phyloP scores from a whole-genome alignment of 1,140 invertebrate species.

The Aphelenchoides fujianensis region DNA sequence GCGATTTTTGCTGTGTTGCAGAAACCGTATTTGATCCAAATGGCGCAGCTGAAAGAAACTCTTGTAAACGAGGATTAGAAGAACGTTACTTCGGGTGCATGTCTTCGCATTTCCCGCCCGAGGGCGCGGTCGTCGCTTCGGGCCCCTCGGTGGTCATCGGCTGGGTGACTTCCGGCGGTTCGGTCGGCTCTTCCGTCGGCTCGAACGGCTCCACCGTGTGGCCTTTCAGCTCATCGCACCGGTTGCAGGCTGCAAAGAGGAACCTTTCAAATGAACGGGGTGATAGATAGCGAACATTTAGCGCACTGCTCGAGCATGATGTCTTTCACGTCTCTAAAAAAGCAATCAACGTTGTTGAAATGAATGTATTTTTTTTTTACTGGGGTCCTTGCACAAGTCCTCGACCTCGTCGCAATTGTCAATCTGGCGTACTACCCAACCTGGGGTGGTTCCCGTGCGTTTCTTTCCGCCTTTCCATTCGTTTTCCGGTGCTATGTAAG shows the following conservation, averaged over 20 bases:
- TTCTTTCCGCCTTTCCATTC: no score
- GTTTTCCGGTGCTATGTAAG: no score
- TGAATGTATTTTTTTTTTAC: not conserved
- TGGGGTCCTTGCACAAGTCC: not conserved
- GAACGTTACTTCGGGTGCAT: not conserved
- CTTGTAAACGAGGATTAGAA: not conserved
- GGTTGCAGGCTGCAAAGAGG: no score
- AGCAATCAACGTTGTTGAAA: not conserved
- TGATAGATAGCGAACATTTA: no score
- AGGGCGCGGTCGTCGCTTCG: not conserved
- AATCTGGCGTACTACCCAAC: no score
- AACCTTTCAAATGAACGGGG: no score
- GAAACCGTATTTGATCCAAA: conserved; percentile 9
- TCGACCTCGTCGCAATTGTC: not conserved
- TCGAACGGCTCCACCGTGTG: not conserved
- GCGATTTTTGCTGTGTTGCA: not conserved
- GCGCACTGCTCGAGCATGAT: conserved; percentile 12
- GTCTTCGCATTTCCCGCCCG: not conserved
- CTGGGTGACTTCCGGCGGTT: not conserved
- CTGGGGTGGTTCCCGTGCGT: no score
- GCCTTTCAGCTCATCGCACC: not conserved
- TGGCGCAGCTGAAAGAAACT: not conserved
- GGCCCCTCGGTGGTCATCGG: not conserved
- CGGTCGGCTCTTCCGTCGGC: not conserved
- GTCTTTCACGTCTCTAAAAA: not conserved